Evolutionary conservation across 2,888 invertebrate species (phyloP).

Genomic region (Lysandra bellargus): DNA sequence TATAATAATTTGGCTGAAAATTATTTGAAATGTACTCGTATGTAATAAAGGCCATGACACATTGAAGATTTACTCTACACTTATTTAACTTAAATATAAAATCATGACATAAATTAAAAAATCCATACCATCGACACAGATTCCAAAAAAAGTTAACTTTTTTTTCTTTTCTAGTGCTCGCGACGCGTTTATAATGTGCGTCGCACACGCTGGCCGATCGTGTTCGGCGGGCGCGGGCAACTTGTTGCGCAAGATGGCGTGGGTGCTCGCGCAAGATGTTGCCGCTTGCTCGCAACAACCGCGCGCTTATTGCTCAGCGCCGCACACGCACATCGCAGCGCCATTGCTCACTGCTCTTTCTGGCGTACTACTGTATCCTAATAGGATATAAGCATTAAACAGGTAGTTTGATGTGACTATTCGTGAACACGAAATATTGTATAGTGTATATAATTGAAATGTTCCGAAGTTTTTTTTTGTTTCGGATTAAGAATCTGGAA

Average conservation of each 20-base stretch:
- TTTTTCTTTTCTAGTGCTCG: constrained; percentile 55
- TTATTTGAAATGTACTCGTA: no score
- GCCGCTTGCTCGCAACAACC: constrained; percentile 65
- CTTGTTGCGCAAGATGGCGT: constrained; percentile 66
- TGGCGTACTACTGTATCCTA: constrained; percentile 56
- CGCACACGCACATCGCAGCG: constrained; percentile 47
- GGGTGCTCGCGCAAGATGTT: constrained; percentile 70
- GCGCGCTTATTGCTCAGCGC: constrained; percentile 58
- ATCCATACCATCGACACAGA: no score
- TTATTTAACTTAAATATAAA: no score
- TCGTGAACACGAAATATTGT: background rate
- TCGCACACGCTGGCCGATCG: constrained; percentile 57
- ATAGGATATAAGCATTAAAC: constrained; percentile 27
- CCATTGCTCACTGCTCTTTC: constrained; percentile 59
- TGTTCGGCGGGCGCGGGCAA: constrained; percentile 59
- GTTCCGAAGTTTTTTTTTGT: background rate
- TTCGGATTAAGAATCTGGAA: background rate
- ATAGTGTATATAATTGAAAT: background rate
- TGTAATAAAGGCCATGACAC: no score
- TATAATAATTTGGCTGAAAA: background rate
- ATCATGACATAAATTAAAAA: no score
- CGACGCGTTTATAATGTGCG: constrained; percentile 66
- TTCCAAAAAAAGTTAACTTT: no score
- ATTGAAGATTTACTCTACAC: no score
- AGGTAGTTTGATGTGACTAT: background rate